phyloP scores from a whole-genome alignment of 2,113 vertebrate species.

The Regulus satrapa region DNA sequence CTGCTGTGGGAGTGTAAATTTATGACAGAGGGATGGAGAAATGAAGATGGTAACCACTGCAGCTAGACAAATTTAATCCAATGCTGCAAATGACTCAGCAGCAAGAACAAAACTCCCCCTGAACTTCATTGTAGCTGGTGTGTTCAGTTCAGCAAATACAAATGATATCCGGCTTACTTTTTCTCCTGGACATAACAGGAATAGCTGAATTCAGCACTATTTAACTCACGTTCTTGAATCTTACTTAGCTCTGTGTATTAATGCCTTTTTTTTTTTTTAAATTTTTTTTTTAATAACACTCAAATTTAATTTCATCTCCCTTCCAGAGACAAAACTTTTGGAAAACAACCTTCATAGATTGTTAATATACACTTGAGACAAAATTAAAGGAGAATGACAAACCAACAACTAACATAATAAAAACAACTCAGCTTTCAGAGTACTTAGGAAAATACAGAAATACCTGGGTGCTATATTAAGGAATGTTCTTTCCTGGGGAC shows the following conservation, averaged over 20 bases:
- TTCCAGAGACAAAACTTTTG: not conserved
- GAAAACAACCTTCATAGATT: not conserved
- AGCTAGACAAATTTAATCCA: not conserved
- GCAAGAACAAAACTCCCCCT: not conserved
- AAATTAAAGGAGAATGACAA: not conserved
- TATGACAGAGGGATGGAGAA: not conserved
- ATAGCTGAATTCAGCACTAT: not conserved
- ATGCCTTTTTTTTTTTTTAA: not conserved
- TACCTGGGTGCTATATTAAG: not conserved
- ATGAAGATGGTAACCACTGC: not conserved
- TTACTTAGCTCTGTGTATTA: not conserved
- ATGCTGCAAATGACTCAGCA: conserved; percentile 9
- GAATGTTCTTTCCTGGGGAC: not conserved
- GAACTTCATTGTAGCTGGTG: not conserved
- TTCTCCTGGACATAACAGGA: not conserved
- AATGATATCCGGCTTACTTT: not conserved
- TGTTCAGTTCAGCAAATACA: not conserved
- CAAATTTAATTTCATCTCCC: not conserved
- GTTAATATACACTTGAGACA: not conserved
- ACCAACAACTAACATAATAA: not conserved
- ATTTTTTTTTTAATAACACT: not conserved
- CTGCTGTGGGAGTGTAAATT: conserved; percentile 41
- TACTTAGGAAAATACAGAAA: not conserved
- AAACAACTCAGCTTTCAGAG: not conserved
- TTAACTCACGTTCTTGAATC: not conserved